Percentiles rank a stretch among this genome's conserved stretches.
phyloP scores from a whole-genome alignment of 2,888 invertebrate genomes.

The Parasteatoda lunata region DNA sequence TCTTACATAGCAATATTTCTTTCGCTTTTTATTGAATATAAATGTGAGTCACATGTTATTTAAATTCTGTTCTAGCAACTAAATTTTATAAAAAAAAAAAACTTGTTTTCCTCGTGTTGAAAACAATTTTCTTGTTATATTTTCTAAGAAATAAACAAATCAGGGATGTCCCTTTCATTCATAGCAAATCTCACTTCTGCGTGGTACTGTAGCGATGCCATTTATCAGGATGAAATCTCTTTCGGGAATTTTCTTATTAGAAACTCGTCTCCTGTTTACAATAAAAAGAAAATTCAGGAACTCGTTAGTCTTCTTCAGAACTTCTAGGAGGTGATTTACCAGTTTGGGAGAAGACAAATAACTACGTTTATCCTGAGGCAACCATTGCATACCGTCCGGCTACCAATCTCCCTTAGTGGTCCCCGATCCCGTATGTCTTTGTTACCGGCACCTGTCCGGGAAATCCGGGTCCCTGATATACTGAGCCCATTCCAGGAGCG shows the following conservation, averaged over 20 bases:
- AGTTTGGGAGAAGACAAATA: conserved; percentile 33
- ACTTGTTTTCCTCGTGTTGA: too few relatives aligned
- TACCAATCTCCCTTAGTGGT: conserved; percentile 44
- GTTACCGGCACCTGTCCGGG: conserved; percentile 36
- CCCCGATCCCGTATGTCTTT: conserved; percentile 39
- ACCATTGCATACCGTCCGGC: conserved; percentile 29
- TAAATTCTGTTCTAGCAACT: too few relatives aligned
- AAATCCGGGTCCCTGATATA: conserved; percentile 46
- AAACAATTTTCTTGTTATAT: too few relatives aligned
- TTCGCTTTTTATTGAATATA: too few relatives aligned
- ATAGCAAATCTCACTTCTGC: too few relatives aligned
- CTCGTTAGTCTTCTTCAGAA: background rate
- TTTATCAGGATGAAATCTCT: background rate
- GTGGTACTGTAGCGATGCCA: background rate
- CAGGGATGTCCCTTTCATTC: too few relatives aligned
- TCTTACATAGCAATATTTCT: too few relatives aligned
- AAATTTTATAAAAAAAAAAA: too few relatives aligned
- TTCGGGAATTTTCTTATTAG: conserved; percentile 3
- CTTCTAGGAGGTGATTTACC: conserved; percentile 28
- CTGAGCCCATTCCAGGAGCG: conserved; percentile 39
- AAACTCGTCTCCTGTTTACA: background rate
- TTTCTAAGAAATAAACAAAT: too few relatives aligned
- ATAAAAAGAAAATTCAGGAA: conserved; percentile 1
- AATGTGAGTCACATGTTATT: too few relatives aligned
- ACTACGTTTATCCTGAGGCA: conserved; percentile 25